phyloP scores from a whole-genome alignment of 2,797 vertebrate genomes.

The Podarcis siculus region DNA sequence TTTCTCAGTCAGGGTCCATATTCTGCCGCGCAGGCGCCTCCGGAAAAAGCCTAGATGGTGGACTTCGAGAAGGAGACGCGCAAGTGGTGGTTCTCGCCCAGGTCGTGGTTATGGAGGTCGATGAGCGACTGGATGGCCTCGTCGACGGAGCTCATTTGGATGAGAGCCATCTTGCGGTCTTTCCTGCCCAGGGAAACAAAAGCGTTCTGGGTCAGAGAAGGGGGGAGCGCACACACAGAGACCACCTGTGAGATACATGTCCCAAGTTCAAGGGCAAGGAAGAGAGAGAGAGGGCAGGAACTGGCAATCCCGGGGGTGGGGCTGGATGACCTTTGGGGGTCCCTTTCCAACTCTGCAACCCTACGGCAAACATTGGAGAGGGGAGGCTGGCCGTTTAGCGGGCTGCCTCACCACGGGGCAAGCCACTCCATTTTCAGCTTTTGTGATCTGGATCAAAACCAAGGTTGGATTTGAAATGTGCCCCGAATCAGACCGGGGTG shows the following conservation, averaged over 20 bases:
- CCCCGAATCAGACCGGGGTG: too few relatives aligned
- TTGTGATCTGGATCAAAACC: too few relatives aligned
- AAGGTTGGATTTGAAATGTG: too few relatives aligned
- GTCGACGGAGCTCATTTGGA: constrained; percentile 95
- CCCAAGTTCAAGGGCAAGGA: too few relatives aligned
- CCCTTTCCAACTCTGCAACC: too few relatives aligned
- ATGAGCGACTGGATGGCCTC: constrained; percentile 94
- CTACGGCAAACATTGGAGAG: background rate
- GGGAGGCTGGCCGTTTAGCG: background rate
- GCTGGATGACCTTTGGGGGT: too few relatives aligned
- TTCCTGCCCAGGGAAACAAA: constrained; percentile 79
- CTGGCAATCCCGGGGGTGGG: too few relatives aligned
- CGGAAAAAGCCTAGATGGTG: constrained; percentile 83
- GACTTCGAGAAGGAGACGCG: constrained; percentile 97
- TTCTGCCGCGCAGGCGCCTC: constrained; percentile 70
- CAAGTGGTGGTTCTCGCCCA: constrained; percentile 94
- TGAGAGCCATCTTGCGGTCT: constrained; percentile 97
- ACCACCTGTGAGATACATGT: too few relatives aligned
- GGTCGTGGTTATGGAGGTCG: constrained; percentile 95
- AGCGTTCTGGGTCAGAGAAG: background rate
- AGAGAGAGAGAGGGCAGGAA: too few relatives aligned
- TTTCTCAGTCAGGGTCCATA: constrained; percentile 74
- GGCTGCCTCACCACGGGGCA: too few relatives aligned
- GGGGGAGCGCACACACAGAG: too few relatives aligned
- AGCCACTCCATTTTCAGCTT: too few relatives aligned